A percentile compares a stretch with the other conserved stretches of the same genome.
Evolutionary conservation across 1,140 invertebrate genomes (phyloP).

Genomic region (Heterodera schachtii): DNA sequence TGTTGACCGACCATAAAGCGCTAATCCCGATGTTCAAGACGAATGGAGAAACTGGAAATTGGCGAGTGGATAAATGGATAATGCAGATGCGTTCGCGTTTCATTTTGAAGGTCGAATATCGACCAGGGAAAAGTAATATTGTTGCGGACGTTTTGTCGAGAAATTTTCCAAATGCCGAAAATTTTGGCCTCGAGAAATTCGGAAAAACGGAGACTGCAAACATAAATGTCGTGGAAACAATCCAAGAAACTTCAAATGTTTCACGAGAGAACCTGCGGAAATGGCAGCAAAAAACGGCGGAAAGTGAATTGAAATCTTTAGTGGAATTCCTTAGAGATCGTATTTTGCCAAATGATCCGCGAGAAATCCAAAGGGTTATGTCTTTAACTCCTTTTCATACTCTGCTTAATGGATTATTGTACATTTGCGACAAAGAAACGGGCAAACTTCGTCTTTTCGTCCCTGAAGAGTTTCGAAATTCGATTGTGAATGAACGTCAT

Average conservation of each 20-base stretch:
- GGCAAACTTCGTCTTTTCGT: slow-evolving; percentile 15
- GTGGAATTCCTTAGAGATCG: neutral
- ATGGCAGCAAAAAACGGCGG: neutral
- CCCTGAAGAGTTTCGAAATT: slow-evolving; percentile 11
- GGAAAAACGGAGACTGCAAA: neutral
- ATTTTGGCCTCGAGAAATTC: neutral
- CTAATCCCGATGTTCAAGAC: slow-evolving; percentile 19
- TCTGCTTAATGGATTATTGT: neutral
- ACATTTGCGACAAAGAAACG: neutral
- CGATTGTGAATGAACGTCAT: slow-evolving; percentile 12
- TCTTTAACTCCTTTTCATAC: neutral
- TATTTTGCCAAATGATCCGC: neutral
- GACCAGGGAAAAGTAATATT: slow-evolving; percentile 19
- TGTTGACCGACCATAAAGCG: slow-evolving; percentile 17
- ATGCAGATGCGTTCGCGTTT: slow-evolving; percentile 12
- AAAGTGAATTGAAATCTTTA: neutral
- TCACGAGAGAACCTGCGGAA: no score
- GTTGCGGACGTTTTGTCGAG: slow-evolving; percentile 10
- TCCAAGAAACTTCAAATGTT: no score
- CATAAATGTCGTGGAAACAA: neutral
- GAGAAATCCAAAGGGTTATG: neutral
- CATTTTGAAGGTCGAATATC: neutral
- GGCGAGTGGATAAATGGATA: slow-evolving; percentile 15
- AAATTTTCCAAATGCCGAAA: neutral
- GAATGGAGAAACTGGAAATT: slow-evolving; percentile 17